Evolutionary conservation across 2,888 invertebrate genomes (phyloP).

Genomic region (Cheilosia impressa): DNA sequence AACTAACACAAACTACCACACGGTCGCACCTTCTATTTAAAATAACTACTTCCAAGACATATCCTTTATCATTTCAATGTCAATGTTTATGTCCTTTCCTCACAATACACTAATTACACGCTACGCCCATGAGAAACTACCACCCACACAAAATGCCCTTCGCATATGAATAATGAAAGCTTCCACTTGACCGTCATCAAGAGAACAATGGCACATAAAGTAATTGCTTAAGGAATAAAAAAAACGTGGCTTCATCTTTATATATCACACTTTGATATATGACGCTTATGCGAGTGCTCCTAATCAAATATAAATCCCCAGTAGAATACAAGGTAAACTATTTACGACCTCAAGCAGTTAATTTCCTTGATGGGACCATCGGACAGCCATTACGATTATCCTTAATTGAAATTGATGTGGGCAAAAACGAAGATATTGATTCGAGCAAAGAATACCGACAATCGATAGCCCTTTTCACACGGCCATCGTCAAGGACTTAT

Average conservation of each 20-base stretch:
- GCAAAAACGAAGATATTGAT: constrained; percentile 17
- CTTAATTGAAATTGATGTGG: constrained; percentile 28
- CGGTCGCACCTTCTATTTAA: not conserved
- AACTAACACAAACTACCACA: not conserved
- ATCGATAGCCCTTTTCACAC: constrained; percentile 6
- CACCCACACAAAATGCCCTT: constrained; percentile 8
- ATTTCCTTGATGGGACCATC: not conserved
- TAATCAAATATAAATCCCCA: constrained; percentile 2
- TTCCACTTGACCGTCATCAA: constrained; percentile 23
- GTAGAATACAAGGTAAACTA: not conserved
- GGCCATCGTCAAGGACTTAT: not conserved
- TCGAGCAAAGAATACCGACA: constrained; percentile 16
- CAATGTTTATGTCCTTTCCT: constrained; percentile 34
- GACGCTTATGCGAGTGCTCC: not conserved
- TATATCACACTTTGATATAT: not conserved
- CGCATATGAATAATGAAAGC: constrained; percentile 4
- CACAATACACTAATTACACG: constrained; percentile 22
- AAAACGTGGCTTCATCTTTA: not conserved
- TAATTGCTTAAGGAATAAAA: not conserved
- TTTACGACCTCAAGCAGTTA: not conserved
- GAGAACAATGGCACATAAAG: not conserved
- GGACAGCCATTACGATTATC: constrained; percentile 17
- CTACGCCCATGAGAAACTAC: not conserved
- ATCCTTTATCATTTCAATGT: constrained; percentile 35
- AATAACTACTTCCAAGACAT: constrained; percentile 4